Evolutionary conservation across 2,888 invertebrate species (phyloP).

Genomic region (Timandra comae): DNA sequence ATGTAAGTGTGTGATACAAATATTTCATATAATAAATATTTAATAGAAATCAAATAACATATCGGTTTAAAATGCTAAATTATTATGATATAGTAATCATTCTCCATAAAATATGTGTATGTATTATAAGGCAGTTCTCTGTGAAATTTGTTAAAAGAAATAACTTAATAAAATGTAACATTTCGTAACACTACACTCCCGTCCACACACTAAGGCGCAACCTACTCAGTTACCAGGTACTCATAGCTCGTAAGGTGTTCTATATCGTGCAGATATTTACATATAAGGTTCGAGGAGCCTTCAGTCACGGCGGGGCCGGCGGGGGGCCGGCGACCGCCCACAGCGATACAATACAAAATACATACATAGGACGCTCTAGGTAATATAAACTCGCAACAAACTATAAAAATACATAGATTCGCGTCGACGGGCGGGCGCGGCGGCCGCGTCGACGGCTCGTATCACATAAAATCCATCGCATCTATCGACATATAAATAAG

Average conservation of each 20-base stretch:
- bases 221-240: neutral
- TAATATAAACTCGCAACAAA: neutral
- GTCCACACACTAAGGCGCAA: neutral
- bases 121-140: no score
- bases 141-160: no score
- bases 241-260: neutral
- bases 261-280: no score
- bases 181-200: neutral
- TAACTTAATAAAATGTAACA: no score
- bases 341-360: neutral
- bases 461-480: slow-evolving; percentile 43
- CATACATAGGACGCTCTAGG: neutral
- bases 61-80: no score
- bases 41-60: no score
- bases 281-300: neutral
- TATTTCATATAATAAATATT: no score
- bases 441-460: slow-evolving; percentile 11
- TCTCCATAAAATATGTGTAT: no score
- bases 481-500: slow-evolving; percentile 54
- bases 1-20: no score
- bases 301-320: neutral
- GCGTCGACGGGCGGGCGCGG: neutral
- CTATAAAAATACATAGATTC: no score
- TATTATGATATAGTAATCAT: no score
- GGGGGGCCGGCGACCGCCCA: neutral